Base-by-base conservation (phyloP, 1,140 invertebrate species). In the Drosophila hydei region DNA sequence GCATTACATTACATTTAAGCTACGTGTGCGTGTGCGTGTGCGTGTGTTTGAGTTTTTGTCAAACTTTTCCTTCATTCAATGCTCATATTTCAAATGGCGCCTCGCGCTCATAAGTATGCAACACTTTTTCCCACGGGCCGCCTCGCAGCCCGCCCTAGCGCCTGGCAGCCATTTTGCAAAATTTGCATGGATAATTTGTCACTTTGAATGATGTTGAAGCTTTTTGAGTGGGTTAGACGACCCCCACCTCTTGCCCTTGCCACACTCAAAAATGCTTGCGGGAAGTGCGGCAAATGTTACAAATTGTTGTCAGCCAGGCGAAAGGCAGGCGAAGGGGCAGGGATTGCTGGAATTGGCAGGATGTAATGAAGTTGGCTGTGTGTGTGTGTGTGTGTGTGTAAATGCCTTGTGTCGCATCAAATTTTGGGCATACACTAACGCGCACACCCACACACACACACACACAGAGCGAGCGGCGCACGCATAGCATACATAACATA, bases 121-220 rank as follows among this genome's bases (percentile, higher is more conserved):
- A 85, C 74, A 87, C 81, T 85, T 85, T 83, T 85, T 85, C 73
- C 73, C 65, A 80, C 81, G 72, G 25, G 43, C 59, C 6, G 40
- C 40, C 40, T 11, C 30, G 11, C 30, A 6, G 11, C 50, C 12
- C 27, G 16, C 38, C n/a, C 19, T 12, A 8, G 12, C 33, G 55
- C 48, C 61, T 56, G 63, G 51, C 59, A 55, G 72, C 59, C 70
- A 72, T 85, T 87, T 79, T 83, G 76, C 76, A 81, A 88, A 87
- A 87, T 87, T 87, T 88, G 83, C 83, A 88, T 87, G 83, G 83
- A 88, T 88, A 87, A 87, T 87, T 87, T 87, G 83, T 87, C 83
- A 87, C 83, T 88, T 79, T 87, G 83, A 85, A 85, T 85, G 81
- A 87, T 85, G 81, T 70, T 75, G 81, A 77, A 81, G 77, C 77